phyloP scores from a whole-genome alignment of 2,888 invertebrate genomes.

The Rhimphoctona megacephalus region DNA sequence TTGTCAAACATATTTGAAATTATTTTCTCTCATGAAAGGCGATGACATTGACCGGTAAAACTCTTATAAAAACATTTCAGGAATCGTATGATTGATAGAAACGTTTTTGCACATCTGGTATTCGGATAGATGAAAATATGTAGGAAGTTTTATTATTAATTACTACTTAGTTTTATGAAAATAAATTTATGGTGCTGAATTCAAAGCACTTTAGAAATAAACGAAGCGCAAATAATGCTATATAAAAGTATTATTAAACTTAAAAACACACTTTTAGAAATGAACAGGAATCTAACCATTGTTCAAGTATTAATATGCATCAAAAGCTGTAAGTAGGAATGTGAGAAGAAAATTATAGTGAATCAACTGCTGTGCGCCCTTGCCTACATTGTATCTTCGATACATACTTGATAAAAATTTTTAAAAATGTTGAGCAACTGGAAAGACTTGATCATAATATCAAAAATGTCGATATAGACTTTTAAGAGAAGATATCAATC shows the following conservation, averaged over 20 bases:
- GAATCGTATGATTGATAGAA: too few relatives aligned
- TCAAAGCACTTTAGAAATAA: too few relatives aligned
- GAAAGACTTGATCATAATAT: neutral
- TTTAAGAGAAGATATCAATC: neutral
- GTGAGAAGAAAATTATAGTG: neutral
- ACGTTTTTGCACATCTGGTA: too few relatives aligned
- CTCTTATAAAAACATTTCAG: too few relatives aligned
- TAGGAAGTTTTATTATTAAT: neutral
- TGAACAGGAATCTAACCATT: too few relatives aligned
- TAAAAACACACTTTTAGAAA: too few relatives aligned
- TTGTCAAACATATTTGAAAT: neutral
- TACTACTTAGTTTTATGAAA: too few relatives aligned
- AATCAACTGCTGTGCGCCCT: neutral
- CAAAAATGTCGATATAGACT: neutral
- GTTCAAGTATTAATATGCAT: too few relatives aligned
- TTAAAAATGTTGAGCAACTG: neutral
- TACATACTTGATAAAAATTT: neutral
- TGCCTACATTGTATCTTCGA: neutral
- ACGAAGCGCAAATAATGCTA: too few relatives aligned
- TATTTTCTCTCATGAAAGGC: neutral
- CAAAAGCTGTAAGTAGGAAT: too few relatives aligned
- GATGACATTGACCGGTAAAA: neutral
- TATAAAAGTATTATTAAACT: too few relatives aligned
- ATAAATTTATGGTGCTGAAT: too few relatives aligned
- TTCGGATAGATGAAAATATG: neutral